A percentile compares a stretch with the other conserved stretches of the same genome.
These are phyloP conservation scores for Isichthys henryi DNA, from an alignment of 2,113 vertebrate species.

Conservation along the genomic window DNA sequence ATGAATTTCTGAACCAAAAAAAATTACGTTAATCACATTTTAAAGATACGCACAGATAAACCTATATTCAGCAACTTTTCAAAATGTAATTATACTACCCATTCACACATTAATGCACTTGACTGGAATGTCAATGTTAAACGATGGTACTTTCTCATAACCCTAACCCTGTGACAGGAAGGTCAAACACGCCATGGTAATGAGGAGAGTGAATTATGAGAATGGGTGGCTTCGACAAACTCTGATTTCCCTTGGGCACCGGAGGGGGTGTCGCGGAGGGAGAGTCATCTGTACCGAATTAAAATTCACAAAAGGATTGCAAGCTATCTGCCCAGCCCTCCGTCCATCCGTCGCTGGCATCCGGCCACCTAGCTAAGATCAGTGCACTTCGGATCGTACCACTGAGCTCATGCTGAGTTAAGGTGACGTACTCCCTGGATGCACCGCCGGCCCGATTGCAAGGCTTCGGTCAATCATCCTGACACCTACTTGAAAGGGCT, in stretches of 20 bases:
- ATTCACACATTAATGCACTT: not conserved
- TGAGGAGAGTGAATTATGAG: not conserved
- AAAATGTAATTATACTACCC: not conserved
- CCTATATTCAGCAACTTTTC: not conserved
- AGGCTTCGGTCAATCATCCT: not conserved
- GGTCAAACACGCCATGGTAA: not conserved
- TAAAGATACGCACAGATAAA: not conserved
- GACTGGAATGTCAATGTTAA: not conserved
- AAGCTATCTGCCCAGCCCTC: not conserved
- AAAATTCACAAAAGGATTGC: not conserved
- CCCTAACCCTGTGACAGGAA: not conserved
- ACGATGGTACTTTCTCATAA: not conserved
- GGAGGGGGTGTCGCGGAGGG: not conserved
- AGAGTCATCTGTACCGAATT: not conserved
- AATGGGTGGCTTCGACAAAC: not conserved
- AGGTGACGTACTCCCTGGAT: not conserved
- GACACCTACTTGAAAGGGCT: not conserved
- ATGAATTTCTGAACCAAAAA: not conserved
- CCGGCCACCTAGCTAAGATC: not conserved
- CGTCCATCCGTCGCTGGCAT: not conserved
- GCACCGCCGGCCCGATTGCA: not conserved
- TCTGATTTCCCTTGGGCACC: not conserved
- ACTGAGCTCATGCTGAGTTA: not conserved
- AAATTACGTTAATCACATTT: not conserved
- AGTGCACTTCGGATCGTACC: not conserved